A percentile compares a stretch with the other conserved stretches of the same genome.
These are phyloP conservation scores for Microctenopoma lineatum DNA, from an alignment of 2,797 vertebrate species.

Conservation along the genomic window DNA sequence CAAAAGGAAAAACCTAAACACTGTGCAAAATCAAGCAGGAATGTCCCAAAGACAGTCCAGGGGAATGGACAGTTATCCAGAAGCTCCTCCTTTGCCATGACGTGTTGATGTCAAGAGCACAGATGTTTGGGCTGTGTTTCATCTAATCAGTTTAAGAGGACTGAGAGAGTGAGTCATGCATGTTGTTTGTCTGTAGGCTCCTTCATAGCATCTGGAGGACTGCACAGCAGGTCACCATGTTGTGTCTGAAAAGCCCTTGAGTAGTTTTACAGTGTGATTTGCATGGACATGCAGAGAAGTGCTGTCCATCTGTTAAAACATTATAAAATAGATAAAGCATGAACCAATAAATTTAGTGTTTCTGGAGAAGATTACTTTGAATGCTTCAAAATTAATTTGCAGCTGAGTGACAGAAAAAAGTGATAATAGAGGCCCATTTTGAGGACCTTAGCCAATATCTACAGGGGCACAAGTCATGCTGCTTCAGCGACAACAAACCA, in stretches of 20 bases:
- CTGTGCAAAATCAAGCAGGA: conserved; percentile 82
- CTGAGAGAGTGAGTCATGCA: conserved; percentile 40
- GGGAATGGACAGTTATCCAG: conserved; percentile 65
- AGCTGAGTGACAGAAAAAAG: conserved; percentile 65
- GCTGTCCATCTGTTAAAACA: background rate
- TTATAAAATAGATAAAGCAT: background rate
- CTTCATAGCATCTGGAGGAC: conserved; percentile 26
- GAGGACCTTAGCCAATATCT: conserved; percentile 69
- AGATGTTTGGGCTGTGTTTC: conserved; percentile 64
- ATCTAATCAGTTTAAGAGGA: conserved; percentile 35
- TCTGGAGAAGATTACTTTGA: conserved; percentile 55
- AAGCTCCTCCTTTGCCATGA: conserved; percentile 46
- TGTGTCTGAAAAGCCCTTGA: background rate
- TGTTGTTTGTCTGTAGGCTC: conserved; percentile 31
- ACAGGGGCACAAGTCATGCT: conserved; percentile 81
- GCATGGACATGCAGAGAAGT: background rate
- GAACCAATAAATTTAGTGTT: conserved; percentile 36
- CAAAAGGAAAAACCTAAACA: conserved; percentile 77
- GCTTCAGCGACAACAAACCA: conserved; percentile 76
- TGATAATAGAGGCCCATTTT: conserved; percentile 69
- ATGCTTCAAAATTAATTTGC: conserved; percentile 62
- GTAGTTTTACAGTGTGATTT: background rate
- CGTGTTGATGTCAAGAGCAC: conserved; percentile 55
- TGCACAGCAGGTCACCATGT: conserved; percentile 6
- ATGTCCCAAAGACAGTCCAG: conserved; percentile 72